Conservation (phyloP, 1,140 invertebrate genomes). For the Diachasmimorpha longicaudata region DNA sequence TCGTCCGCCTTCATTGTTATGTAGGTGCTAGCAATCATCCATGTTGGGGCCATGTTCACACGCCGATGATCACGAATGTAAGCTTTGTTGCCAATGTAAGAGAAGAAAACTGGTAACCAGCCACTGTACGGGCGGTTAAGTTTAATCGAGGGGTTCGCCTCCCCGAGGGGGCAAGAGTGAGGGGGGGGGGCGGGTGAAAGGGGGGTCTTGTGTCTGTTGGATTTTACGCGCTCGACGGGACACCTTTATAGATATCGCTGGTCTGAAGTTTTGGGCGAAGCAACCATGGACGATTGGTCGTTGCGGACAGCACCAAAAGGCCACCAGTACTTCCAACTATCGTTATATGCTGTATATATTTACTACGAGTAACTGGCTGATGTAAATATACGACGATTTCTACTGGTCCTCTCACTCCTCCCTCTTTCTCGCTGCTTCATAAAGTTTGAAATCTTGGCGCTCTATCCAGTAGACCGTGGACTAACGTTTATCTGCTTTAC, state of each 20-base stretch:
- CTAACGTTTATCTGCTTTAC: conserved; percentile 9
- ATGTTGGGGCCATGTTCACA: conserved; percentile 3
- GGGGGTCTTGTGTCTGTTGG: background rate
- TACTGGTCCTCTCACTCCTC: background rate
- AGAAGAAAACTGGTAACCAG: conserved; percentile 4
- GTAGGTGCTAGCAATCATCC: background rate
- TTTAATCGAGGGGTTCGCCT: background rate
- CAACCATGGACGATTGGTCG: conserved; percentile 10
- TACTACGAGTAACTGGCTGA: background rate
- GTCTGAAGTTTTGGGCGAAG: background rate
- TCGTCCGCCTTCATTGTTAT: background rate
- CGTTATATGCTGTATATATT: background rate
- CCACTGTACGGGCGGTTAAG: conserved; percentile 7
- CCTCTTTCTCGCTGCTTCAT: background rate
- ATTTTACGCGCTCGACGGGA: conserved; percentile 22
- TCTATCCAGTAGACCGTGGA: background rate
- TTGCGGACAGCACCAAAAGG: conserved; percentile 3
- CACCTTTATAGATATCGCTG: conserved; percentile 19
- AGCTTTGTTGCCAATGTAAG: conserved; percentile 7
- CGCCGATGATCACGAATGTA: conserved; percentile 15
- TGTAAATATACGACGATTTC: background rate
- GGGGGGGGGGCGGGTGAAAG: background rate
- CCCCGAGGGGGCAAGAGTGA: background rate
- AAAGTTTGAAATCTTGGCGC: conserved; percentile 7
- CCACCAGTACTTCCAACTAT: background rate